Evolutionary conservation across 2,797 vertebrate species (phyloP).

Genomic region (Amphiprion clarkii): DNA sequence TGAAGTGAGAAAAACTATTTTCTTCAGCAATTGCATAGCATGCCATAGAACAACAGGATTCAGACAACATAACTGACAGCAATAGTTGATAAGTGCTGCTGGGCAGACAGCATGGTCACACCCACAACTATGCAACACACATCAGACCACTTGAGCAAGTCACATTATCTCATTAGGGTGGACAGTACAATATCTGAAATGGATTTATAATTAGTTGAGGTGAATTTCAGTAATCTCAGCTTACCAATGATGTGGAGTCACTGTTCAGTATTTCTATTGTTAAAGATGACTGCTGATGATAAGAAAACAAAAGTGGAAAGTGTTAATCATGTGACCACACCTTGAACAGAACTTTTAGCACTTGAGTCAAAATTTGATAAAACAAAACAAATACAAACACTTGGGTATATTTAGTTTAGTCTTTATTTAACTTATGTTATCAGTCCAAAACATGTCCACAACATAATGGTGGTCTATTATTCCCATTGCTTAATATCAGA

Average conservation of each 20-base stretch:
- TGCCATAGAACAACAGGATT: too few relatives aligned
- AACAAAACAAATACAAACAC: conserved; percentile 47
- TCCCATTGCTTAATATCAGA: conserved; percentile 18
- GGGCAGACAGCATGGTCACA: background rate
- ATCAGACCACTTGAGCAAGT: background rate
- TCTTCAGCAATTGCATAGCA: too few relatives aligned
- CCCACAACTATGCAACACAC: background rate
- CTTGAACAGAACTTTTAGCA: conserved; percentile 28
- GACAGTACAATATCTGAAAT: conserved; percentile 24
- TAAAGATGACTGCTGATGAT: conserved; percentile 47
- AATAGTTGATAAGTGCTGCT: background rate
- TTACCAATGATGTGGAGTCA: conserved; percentile 48
- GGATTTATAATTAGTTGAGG: conserved; percentile 13
- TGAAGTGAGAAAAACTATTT: too few relatives aligned
- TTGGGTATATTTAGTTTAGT: background rate
- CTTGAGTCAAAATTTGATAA: conserved; percentile 53
- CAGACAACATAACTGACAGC: too few relatives aligned
- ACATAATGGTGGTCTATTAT: background rate
- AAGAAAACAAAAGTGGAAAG: conserved; percentile 46
- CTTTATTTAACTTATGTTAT: background rate
- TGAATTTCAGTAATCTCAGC: conserved; percentile 25
- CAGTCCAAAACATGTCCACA: conserved; percentile 3
- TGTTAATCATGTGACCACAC: conserved; percentile 57
- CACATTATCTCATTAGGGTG: too few relatives aligned
- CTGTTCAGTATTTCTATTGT: conserved; percentile 38